Conservation (phyloP, 2,888 invertebrate species). For the Hirudinaria manillensis region DNA sequence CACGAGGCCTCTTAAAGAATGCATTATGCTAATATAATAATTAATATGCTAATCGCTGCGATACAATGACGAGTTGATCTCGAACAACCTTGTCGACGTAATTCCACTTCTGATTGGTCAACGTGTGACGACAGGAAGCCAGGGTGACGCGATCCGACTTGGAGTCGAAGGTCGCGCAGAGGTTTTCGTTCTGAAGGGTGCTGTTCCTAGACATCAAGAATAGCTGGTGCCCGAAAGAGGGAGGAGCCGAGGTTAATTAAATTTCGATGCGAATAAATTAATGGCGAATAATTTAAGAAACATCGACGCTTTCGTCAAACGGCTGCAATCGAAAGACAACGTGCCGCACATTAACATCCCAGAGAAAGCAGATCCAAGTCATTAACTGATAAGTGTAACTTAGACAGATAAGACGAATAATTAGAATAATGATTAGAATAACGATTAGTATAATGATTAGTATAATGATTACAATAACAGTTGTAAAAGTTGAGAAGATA, state of each 20-base stretch:
- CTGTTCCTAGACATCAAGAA: not conserved
- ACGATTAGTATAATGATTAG: too few species aligned
- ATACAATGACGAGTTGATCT: too few species aligned
- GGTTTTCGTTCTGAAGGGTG: slow-evolving; percentile 4
- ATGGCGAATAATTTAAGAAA: not conserved
- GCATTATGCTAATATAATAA: not conserved
- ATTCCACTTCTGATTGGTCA: slow-evolving; percentile 6
- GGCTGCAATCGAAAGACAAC: too few species aligned
- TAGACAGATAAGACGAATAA: too few species aligned
- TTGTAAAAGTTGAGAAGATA: too few species aligned
- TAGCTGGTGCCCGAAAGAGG: not conserved
- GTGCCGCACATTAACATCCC: too few species aligned
- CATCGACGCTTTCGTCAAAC: too few species aligned
- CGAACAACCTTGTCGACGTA: slow-evolving; percentile 5
- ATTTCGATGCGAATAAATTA: not conserved
- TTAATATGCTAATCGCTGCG: too few species aligned
- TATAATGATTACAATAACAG: too few species aligned
- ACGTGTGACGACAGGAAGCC: not conserved
- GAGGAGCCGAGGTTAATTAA: not conserved
- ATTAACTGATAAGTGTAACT: too few species aligned
- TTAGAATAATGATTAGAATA: too few species aligned
- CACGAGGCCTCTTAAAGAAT: not conserved
- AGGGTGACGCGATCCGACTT: not conserved
- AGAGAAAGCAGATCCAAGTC: too few species aligned
- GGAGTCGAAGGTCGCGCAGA: not conserved